Base-by-base conservation (phyloP, 1,140 invertebrate species). In the Berghia stephanieae region DNA sequence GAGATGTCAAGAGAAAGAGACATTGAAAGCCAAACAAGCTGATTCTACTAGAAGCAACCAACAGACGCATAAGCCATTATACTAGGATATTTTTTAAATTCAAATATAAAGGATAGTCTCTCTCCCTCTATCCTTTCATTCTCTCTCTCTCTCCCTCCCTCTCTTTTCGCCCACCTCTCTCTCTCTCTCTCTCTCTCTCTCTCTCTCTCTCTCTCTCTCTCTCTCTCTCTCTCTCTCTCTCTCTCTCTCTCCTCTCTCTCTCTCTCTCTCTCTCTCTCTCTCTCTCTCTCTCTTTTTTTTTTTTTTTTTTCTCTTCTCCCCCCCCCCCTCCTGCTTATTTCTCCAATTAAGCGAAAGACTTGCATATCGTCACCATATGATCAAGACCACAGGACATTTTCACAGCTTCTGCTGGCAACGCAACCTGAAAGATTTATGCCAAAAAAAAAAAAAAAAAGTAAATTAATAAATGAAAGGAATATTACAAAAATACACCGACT, bases 381-480 rank as follows among this genome's bases (percentile, higher is more conserved):
- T 98, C 96, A 13, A 96, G 92, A 74, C 96, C 95, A 89, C 94
- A 95, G 60, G 90, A 89, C 6, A 96, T 91, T 81, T 94, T 92
- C 43, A 92, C 82, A 0, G 95, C 94, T 86, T 92, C 90, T 5
- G 93, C 94, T 68, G 94, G 94, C 43, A 97, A 86, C 8, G 93
- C 89, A 40, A 95, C 92, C 92, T 93, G 77, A 44, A 1, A 40
- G 16, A 49, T 27, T 40, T 13, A 75, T 44, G 18, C 4, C 34
- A 31, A 24, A 44, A n/a, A 69, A 10, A 10, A 5, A 10, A 31
- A 27, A 8, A 16, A 27, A 16, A 27, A 63, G 27, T 10, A 27
- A 63, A 63, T 13, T 34, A 42, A 27, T 36, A 27, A 69, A 69
- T 6, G 27, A 63, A 63, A 16, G 38, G 13, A 42, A 52, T 21